Evolutionary conservation across 2,888 invertebrate genomes (phyloP), one percentile per base, ranked within the genome.

Genomic region (Trilocha varians): DNA sequence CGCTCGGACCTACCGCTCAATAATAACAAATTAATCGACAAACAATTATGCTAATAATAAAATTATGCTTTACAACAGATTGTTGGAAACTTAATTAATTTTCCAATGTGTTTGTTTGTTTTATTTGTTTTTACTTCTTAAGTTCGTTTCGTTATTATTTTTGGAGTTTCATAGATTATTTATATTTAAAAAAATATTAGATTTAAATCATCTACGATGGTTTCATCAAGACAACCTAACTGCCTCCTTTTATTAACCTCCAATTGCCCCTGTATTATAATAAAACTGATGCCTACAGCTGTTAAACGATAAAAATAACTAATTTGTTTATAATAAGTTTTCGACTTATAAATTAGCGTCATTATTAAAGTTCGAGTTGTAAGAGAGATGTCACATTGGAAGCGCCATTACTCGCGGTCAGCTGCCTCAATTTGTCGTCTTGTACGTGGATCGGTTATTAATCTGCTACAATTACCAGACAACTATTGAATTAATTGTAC

Each of bases 381-480:
- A 55, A 65, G 46, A 67, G 63, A 68, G 65, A 65, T 62, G 65
- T 70, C 65, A 64, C 56, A 56, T 50, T 47, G 48, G 47, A 52
- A 48, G 49, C 49, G 56, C 52, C 59, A 62, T 63, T 65, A 59
- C 57, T 48, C 48, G 53, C 59, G 64, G 57, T 59, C 68, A 64
- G 60, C 67, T 62, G 72, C 59, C 59, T 65, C 73, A 79, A 83
- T 80, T 79, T 80, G 80, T 79, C 77, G 50, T 44, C 46, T 38
- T 42, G 56, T 69, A 78, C 79, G 79, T 79, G 78, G 47, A 68
- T 70, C 66, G 78, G 62, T 72, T 83, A 78, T 77, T 79, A 79
- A 83, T 77, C 65, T 68, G 62, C 58, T 61, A 70, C 78, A 77
- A 75, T 79, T 78, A 75, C 70, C 59, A 61, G 60, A 53, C 59